These are phyloP conservation scores for Gnathonemus longibarbis DNA, from an alignment of 2,113 vertebrate species.

Conservation along the genomic window DNA sequence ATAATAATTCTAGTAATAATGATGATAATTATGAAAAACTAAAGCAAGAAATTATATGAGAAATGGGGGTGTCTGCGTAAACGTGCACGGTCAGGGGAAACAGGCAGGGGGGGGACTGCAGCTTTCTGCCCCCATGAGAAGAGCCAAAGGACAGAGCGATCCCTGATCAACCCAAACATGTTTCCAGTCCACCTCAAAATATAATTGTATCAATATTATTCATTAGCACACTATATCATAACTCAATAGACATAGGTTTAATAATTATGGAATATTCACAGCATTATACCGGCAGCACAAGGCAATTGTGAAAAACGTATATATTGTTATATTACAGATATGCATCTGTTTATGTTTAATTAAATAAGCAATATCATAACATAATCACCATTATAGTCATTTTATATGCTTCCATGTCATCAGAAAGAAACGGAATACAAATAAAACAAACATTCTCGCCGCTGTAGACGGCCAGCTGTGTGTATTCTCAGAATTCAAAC, in stretches of 20 bases:
- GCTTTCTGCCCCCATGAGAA: conserved; percentile 18
- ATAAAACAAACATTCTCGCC: conserved; percentile 38
- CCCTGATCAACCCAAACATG: conserved; percentile 32
- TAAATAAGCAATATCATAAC: conserved; percentile 40
- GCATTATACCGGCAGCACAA: conserved; percentile 32
- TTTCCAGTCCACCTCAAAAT: conserved; percentile 50
- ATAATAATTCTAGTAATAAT: not conserved
- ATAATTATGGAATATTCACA: conserved; percentile 40
- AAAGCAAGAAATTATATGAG: not conserved
- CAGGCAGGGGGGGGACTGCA: too few relatives aligned
- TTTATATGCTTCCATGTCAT: conserved; percentile 42
- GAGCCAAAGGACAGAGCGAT: conserved; percentile 20
- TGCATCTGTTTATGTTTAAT: conserved; percentile 38
- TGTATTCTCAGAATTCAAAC: conserved; percentile 39
- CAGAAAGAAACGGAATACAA: conserved; percentile 40
- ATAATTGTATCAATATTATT: conserved; percentile 39
- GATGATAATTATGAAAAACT: not conserved
- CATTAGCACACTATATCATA: conserved; percentile 44
- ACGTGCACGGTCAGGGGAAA: not conserved
- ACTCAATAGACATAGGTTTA: conserved; percentile 46
- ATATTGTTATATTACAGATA: conserved; percentile 19
- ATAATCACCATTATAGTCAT: conserved; percentile 31
- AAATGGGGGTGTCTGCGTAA: not conserved
- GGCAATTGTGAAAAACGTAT: conserved; percentile 29
- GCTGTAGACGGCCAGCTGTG: conserved; percentile 35